Evolutionary conservation across 2,113 vertebrate species (phyloP).

Genomic region (Uropsilus gracilis): DNA sequence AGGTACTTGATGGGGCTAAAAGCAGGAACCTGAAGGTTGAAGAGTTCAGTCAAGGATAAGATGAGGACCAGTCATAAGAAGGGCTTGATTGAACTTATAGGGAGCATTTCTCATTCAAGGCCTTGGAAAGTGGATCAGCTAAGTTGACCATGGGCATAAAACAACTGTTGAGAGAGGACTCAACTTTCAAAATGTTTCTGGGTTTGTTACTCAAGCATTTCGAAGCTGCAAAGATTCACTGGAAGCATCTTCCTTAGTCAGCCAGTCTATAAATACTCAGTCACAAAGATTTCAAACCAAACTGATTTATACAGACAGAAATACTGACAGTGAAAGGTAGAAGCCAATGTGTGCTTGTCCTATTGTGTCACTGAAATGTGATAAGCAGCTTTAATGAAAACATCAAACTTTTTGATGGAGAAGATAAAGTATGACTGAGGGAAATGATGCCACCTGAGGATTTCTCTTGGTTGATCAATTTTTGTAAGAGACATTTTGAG

Average conservation of each 20-base stretch:
- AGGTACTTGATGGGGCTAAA: neutral
- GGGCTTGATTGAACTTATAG: neutral
- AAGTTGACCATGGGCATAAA: neutral
- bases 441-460: neutral
- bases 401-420: neutral
- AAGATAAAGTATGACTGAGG: neutral
- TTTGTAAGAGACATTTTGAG: conserved; percentile 7
- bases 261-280: neutral
- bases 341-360: neutral
- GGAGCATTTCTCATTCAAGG: neutral
- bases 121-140: neutral
- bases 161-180: neutral
- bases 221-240: neutral
- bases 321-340: neutral
- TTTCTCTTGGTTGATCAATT: neutral
- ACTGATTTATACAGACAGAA: neutral
- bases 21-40: neutral
- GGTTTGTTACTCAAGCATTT: neutral
- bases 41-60: neutral
- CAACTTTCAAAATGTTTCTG: neutral
- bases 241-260: neutral
- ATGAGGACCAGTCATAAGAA: neutral
- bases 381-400: conserved; percentile 25
- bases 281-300: neutral
- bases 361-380: neutral